Percentiles rank a stretch among this genome's conserved stretches.
phyloP scores from a whole-genome alignment of 2,797 vertebrate genomes.

The Peromyscus eremicus region DNA sequence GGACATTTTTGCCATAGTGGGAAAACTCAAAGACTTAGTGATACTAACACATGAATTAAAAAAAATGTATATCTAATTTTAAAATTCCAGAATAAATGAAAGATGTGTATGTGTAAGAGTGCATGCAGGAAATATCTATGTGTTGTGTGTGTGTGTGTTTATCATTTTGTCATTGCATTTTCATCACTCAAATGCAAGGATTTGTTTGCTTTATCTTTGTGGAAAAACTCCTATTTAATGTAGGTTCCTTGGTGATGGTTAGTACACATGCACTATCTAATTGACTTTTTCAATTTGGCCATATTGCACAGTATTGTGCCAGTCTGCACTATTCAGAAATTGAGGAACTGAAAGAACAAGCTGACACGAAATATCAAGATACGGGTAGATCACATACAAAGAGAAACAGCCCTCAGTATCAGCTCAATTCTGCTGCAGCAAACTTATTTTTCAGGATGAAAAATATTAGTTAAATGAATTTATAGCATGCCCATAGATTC shows the following conservation, averaged over 20 bases:
- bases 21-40: not conserved
- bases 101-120: not conserved
- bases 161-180: not conserved
- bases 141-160: not conserved
- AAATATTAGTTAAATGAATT: constrained; percentile 32
- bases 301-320: not conserved
- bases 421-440: not conserved
- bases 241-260: not conserved
- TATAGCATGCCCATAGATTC: not conserved
- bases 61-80: not conserved
- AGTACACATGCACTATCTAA: not conserved
- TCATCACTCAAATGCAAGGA: not conserved
- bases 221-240: not conserved
- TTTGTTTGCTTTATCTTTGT: not conserved
- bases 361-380: rapidly evolving
- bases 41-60: not conserved
- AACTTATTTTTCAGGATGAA: constrained; percentile 4
- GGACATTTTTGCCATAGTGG: not conserved
- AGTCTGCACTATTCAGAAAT: not conserved
- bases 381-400: not conserved
- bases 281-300: not conserved
- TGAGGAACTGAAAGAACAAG: not conserved
- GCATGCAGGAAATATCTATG: not conserved
- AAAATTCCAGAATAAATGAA: not conserved
- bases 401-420: not conserved